These are phyloP conservation scores for Potamarius usumacintae DNA, from an alignment of 2,113 vertebrate genomes.

Conservation along the genomic window DNA sequence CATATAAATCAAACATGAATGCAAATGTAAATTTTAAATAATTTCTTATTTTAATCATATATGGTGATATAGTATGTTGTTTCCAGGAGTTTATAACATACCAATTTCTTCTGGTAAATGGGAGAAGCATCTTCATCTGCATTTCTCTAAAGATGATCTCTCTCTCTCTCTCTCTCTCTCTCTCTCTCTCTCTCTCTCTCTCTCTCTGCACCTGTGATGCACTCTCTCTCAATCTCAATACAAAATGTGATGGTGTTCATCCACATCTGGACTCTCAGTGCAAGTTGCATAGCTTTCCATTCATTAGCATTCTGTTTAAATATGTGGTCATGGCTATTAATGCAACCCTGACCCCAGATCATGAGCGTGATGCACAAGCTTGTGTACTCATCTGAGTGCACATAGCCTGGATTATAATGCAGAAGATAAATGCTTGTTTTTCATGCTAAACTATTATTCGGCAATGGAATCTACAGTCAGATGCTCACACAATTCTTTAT, in stretches of 20 bases:
- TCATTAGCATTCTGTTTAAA: constrained; percentile 20
- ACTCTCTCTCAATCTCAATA: too few species aligned
- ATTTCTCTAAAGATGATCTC: background rate
- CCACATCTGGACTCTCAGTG: constrained; percentile 18
- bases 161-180: too few species aligned
- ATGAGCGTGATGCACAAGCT: constrained; percentile 21
- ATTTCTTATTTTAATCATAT: background rate
- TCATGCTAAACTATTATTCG: background rate
- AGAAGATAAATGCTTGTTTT: background rate
- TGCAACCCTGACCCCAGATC: constrained; percentile 31
- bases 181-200: too few species aligned
- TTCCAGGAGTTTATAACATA: background rate
- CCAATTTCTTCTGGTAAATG: background rate
- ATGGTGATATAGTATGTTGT: background rate
- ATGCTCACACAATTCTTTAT: background rate
- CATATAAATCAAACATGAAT: background rate
- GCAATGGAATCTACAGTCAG: background rate
- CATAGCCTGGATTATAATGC: constrained; percentile 3
- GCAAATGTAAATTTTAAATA: background rate
- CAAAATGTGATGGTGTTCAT: too few species aligned
- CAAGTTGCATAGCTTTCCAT: background rate
- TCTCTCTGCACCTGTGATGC: too few species aligned
- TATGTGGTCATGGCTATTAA: constrained; percentile 9
- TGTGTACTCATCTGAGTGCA: constrained; percentile 25
- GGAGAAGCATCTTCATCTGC: background rate